Conservation (phyloP, 2,797 vertebrate species). For the Dromococcyx pavoninus region DNA sequence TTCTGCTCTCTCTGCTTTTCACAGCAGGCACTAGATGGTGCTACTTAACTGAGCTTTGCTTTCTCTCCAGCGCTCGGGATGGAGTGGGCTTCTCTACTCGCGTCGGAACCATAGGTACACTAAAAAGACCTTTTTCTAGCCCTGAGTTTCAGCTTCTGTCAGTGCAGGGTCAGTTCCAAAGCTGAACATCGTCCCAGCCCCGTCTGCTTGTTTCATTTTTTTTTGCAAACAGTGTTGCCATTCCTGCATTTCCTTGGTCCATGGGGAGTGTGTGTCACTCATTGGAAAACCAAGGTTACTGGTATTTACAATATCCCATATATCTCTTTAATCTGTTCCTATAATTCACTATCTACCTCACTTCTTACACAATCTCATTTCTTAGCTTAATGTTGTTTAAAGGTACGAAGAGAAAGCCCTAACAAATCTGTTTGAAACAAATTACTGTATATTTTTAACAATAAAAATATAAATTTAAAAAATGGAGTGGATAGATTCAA, state of each 20-base stretch:
- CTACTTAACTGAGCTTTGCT: background rate
- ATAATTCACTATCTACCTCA: background rate
- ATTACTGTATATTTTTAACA: background rate
- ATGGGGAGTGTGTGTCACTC: accelerated
- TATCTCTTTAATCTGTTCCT: background rate
- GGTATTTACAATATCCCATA: background rate
- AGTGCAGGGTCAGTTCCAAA: background rate
- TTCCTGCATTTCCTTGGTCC: background rate
- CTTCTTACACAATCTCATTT: background rate
- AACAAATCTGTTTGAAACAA: background rate
- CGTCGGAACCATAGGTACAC: accelerated
- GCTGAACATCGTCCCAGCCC: background rate
- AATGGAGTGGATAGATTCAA: background rate
- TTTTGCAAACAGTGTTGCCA: background rate
- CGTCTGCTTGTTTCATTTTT: background rate
- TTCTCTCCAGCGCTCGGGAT: accelerated
- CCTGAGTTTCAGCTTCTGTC: background rate
- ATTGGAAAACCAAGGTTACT: background rate
- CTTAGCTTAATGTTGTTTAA: background rate
- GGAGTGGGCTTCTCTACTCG: background rate
- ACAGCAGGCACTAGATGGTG: conserved; percentile 34
- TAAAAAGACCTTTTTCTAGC: background rate
- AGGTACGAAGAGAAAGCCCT: background rate
- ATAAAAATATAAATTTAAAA: background rate
- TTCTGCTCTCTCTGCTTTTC: background rate